A percentile compares a stretch with the other conserved stretches of the same genome.
These are phyloP conservation scores for Parauchenoglanis punctatus DNA, from an alignment of 2,797 vertebrate genomes.

Conservation along the genomic window DNA sequence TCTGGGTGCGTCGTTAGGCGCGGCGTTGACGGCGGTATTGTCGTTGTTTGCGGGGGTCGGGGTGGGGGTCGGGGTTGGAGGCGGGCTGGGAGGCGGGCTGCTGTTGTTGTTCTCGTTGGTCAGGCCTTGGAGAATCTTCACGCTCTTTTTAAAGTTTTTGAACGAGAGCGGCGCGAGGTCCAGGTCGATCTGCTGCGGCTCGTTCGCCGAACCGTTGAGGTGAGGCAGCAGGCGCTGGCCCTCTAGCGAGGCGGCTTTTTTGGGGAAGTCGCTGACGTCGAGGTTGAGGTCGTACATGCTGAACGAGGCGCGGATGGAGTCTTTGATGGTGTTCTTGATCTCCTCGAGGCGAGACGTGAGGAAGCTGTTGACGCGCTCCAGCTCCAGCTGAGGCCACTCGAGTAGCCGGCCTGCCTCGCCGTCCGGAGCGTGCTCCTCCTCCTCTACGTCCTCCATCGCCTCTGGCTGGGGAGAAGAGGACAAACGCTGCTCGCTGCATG, in stretches of 20 bases:
- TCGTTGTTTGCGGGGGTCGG: constrained; percentile 27
- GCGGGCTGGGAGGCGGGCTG: constrained; percentile 44
- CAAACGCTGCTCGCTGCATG: constrained; percentile 68
- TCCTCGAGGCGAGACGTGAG: constrained; percentile 96
- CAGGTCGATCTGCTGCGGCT: constrained; percentile 93
- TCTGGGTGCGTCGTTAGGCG: constrained; percentile 71
- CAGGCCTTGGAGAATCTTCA: constrained; percentile 69
- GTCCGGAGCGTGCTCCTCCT: constrained; percentile 65
- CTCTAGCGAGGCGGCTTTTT: constrained; percentile 90
- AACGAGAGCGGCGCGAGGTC: constrained; percentile 93
- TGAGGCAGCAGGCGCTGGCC: constrained; percentile 89
- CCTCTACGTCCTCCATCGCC: constrained; percentile 58
- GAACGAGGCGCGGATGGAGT: constrained; percentile 95
- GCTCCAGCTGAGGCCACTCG: constrained; percentile 93
- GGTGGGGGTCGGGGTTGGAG: constrained; percentile 50
- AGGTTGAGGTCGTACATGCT: constrained; percentile 94
- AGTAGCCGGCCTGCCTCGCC: constrained; percentile 79
- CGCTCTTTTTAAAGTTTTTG: constrained; percentile 84
- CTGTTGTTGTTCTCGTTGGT: constrained; percentile 59
- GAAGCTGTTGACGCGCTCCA: constrained; percentile 96
- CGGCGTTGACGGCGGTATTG: constrained; percentile 75
- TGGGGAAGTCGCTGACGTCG: constrained; percentile 94
- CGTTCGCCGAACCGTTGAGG: constrained; percentile 86
- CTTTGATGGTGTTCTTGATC: constrained; percentile 97
- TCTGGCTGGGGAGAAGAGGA: constrained; percentile 65